phyloP scores from a whole-genome alignment of 2,797 vertebrate species.

The Sitta carolinensis region DNA sequence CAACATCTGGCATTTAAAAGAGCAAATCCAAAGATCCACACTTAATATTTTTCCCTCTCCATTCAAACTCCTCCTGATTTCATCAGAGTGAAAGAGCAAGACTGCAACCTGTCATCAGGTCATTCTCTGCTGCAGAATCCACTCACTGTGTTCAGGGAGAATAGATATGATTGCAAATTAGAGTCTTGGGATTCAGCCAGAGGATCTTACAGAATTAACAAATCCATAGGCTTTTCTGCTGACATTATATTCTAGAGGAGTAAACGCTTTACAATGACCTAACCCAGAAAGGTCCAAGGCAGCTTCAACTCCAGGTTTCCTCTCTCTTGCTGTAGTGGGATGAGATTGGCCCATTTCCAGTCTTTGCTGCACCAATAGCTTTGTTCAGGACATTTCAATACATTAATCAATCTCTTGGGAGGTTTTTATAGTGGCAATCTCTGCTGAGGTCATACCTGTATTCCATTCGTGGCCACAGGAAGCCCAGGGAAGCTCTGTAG shows the following conservation, averaged over 20 bases:
- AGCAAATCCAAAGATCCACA: background rate
- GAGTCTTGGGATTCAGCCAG: background rate
- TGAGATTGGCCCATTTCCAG: background rate
- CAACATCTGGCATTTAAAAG: constrained; percentile 24
- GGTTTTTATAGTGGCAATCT: background rate
- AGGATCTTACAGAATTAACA: background rate
- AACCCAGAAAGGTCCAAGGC: background rate
- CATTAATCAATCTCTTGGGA: background rate
- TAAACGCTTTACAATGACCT: background rate
- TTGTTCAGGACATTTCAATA: background rate
- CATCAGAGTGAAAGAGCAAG: background rate
- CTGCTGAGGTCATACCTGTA: constrained; percentile 83
- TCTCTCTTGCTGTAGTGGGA: background rate
- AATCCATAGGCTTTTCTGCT: background rate
- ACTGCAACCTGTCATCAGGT: constrained; percentile 13
- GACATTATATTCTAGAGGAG: background rate
- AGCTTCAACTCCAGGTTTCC: background rate
- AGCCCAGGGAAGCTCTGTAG: constrained; percentile 96
- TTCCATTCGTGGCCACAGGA: constrained; percentile 98
- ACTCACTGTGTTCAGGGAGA: background rate
- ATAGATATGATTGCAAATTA: constrained; percentile 6
- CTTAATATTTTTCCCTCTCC: background rate
- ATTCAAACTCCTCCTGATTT: background rate
- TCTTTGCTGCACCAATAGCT: background rate
- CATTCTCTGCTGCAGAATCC: constrained; percentile 4